phyloP scores from a whole-genome alignment of 2,113 vertebrate genomes.

The Diphyllodes magnificus region DNA sequence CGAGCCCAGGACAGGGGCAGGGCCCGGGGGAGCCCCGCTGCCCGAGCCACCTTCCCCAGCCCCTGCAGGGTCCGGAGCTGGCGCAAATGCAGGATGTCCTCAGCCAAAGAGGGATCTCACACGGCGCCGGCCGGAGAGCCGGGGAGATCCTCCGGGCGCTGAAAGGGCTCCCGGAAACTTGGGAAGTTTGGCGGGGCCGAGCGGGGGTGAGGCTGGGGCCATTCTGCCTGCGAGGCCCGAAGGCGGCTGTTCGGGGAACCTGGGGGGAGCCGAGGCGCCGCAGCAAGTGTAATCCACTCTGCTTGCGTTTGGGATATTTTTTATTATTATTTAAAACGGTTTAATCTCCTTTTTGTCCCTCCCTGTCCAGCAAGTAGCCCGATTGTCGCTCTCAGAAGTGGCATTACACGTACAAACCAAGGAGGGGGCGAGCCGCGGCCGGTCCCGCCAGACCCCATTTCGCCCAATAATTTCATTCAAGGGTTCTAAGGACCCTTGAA shows the following conservation, averaged over 20 bases:
- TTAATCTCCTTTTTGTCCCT: slow-evolving; percentile 70
- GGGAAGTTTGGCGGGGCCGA: not conserved
- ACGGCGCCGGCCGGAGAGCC: not conserved
- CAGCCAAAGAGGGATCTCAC: not conserved
- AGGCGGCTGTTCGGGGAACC: not conserved
- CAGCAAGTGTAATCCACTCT: slow-evolving; percentile 53
- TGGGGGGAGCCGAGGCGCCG: not conserved
- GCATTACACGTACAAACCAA: slow-evolving; percentile 64
- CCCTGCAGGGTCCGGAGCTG: not conserved
- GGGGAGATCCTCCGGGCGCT: not conserved
- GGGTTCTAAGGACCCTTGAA: slow-evolving; percentile 75
- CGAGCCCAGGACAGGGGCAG: not conserved
- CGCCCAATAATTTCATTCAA: slow-evolving; percentile 73
- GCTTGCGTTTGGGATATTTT: slow-evolving; percentile 40
- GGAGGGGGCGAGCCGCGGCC: slow-evolving; percentile 47
- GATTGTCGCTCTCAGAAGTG: slow-evolving; percentile 73
- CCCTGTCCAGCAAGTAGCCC: slow-evolving; percentile 66
- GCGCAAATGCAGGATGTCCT: not conserved
- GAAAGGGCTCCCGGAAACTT: not conserved
- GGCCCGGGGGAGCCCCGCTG: not conserved
- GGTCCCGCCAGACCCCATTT: slow-evolving; percentile 68
- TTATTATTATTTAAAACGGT: slow-evolving; percentile 70
- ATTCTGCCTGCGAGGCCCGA: not conserved
- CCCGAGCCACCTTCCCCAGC: not conserved
- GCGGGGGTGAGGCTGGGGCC: not conserved